Conservation (phyloP, 2,113 vertebrate genomes). For the Coptodon rendalli region DNA sequence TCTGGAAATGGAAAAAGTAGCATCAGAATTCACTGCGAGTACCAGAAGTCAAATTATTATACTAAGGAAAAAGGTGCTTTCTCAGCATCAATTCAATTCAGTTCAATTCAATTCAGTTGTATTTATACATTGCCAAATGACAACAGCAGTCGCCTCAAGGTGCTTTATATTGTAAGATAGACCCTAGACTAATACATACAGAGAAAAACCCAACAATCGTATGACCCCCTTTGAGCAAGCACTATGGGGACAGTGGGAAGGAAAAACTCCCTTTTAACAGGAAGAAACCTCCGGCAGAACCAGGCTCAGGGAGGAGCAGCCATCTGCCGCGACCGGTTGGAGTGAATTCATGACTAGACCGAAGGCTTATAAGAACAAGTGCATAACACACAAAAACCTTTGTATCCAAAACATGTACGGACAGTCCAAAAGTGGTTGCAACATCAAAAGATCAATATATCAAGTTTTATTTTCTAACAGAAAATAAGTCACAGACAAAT, state of each 20-base stretch:
- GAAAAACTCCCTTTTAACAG: too few species aligned
- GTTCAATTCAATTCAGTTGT: background rate
- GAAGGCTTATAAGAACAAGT: background rate
- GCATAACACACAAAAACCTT: fast-evolving
- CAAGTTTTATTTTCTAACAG: background rate
- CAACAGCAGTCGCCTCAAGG: background rate
- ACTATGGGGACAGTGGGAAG: too few species aligned
- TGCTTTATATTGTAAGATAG: background rate
- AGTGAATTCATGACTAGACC: background rate
- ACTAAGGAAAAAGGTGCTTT: background rate
- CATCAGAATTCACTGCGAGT: background rate
- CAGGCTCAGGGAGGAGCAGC: too few species aligned
- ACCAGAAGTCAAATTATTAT: background rate
- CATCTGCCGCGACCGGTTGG: fast-evolving
- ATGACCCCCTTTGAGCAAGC: too few species aligned
- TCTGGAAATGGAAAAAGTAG: fast-evolving
- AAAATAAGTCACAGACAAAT: background rate
- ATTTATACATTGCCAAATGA: background rate
- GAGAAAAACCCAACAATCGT: too few species aligned
- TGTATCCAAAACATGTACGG: background rate
- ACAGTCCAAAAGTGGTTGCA: background rate
- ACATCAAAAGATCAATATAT: background rate
- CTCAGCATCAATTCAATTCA: background rate
- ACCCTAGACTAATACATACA: too few species aligned
- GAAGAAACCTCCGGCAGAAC: too few species aligned